Evolutionary conservation across 2,888 invertebrate species (phyloP), one percentile per base, ranked within the genome.

Genomic region (Terebella lapidaria): DNA sequence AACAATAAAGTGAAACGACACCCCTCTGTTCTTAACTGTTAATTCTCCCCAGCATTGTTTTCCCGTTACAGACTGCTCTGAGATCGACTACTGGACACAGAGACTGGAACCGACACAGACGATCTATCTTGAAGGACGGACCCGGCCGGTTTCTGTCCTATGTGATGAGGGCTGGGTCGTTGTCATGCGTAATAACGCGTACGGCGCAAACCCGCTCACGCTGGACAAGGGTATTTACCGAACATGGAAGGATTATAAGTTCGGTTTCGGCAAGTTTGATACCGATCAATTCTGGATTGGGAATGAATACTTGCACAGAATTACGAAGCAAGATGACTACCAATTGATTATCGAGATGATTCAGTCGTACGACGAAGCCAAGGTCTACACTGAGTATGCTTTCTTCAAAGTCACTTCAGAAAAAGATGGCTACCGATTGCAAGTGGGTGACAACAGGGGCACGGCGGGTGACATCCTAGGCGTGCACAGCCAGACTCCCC

Each of bases 121-220:
- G 10, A 49, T 61, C 22, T 58, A 61, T 54, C 57, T 58, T 3
- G 35, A 25, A 3, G 29, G 46, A n/a, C 26, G 47, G 5, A 28
- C 27, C 28, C 18, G 18, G 10, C 26, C 61, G n/a, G 47, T 53
- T 3, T 25, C 24, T 29, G 57, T 54, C n/a, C 24, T 54, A 46
- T 61, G 61, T 26, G 47, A 61, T n/a, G 54, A 61, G 20, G 61
- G 61, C 54, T 61, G 61, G 61, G 58, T 54, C 18, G 47, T 61
- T 15, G 47, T 61, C 5, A 46, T 55, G 51, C 28, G 22, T 25
- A 58, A 52, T 35, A 28, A 3, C 22, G n/a, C 4, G 10, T 5
- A 20, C 5, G 26, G 54, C 15, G 18, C 3, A 20, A 26, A 29
- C 20, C 26, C 49, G 10, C 25, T 49, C 4, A 25, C 5, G 2